Evolutionary conservation across 1,140 invertebrate genomes (phyloP).

Genomic region (Plutomurus gul): DNA sequence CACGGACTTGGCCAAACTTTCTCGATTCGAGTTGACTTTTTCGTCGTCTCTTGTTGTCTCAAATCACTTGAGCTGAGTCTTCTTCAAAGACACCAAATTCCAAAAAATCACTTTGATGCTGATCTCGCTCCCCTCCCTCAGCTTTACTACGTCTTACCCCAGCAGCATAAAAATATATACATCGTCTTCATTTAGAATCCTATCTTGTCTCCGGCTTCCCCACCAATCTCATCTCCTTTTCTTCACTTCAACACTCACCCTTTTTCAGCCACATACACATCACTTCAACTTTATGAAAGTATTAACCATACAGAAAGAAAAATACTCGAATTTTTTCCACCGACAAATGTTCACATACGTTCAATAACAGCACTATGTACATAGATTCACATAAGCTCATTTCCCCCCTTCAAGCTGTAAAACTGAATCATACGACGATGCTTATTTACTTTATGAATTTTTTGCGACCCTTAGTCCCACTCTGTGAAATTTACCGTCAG

Average conservation of each 20-base stretch:
- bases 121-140: background rate
- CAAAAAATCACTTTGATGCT: constrained; percentile 27
- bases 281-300: background rate
- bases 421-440: background rate
- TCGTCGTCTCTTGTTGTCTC: background rate
- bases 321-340: background rate
- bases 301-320: background rate
- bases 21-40: constrained; percentile 16
- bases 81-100: constrained; percentile 21
- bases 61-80: background rate
- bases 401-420: background rate
- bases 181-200: constrained; percentile 17
- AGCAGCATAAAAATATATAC: background rate
- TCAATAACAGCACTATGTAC: too few species aligned
- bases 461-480: background rate
- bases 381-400: background rate
- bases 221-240: background rate
- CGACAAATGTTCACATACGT: background rate
- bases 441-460: background rate
- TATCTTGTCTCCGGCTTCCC: background rate
- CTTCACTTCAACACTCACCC: constrained; percentile 15
- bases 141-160: background rate
- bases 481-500: background rate
- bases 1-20: background rate
- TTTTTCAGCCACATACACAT: background rate